Base-by-base conservation (phyloP, 1,140 invertebrate species). In the Neodiprion fabricii region DNA sequence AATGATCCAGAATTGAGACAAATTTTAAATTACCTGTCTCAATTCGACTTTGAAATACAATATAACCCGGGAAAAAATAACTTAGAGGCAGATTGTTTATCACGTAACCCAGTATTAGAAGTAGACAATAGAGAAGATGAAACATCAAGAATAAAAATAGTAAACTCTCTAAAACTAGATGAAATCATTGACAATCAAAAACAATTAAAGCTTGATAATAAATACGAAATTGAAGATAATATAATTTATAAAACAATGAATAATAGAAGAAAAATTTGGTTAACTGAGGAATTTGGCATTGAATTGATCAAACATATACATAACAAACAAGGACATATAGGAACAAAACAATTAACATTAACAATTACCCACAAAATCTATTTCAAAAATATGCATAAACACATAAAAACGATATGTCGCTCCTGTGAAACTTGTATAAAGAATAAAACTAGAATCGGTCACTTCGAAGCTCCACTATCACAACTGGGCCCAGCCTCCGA, bases 201-300 rank as follows among this genome's bases (percentile, higher is more conserved):
- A 61, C 53, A 61, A 61, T 9, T 61, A 9, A 40, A 40, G 28
- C 28, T 5, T 5, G 28, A 40, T 61, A 74, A 74, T 48, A 17
- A 9, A 17, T 12, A 9, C 9, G n/a, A 61, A 61, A 61, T 61
- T 14, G 53, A 61, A 61, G 9, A 61, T 14, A 61, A 72, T 66
- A 74, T 78, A 40, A 74, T 74, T 47, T 76, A 78, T 72, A 76
- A 74, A 76, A 76, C 40, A 48, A 21, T 74, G 61, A 78, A 78
- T 76, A 74, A 78, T 65, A 78, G 47, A 78, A 71, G 75, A 50
- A 78, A 78, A 76, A 78, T 78, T 47, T 78, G 74, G 77, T 12
- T 78, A 76, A 76, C 73, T 23, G 77, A 78, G 71, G 71, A 76
- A 40, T 76, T 72, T 67, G 76, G 76, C 7, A 78, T 40, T 9